Evolutionary conservation across 2,113 vertebrate species (phyloP), one percentile per base, ranked within the genome.

Genomic region (Prinia subflava): DNA sequence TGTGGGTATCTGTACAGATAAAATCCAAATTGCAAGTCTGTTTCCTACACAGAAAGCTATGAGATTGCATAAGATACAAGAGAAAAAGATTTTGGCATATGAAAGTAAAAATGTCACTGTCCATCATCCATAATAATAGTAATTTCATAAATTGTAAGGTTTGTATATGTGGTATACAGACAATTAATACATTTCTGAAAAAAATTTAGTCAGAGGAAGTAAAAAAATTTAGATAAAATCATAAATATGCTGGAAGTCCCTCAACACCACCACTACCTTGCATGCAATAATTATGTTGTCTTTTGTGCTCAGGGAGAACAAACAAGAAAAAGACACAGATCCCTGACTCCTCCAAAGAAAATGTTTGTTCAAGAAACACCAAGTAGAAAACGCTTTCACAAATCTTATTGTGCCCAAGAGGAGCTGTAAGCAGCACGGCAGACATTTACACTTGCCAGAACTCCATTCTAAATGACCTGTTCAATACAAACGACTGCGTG

Each of bases 321-420:
- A 96, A 94, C 90, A 83, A 94, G 62, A 46, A 79, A 94, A 84
- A 94, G 47, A 90, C 69, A 95, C 69, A 80, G 33, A 89, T 91
- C 65, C 53, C 53, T 4, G 41, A 82, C 37, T 93, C 57, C 68
- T 95, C 86, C 83, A 91, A 96, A 78, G 86, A 93, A 97, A 96
- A 93, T 94, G 90, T 92, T 97, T 96, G 92, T 35, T 97, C 95
- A 96, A 69, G 93, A 87, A 94, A 96, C 88, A 95, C 80, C 63
- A 95, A 95, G 83, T 60, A 95, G 77, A 89, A 95, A 96, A 93
- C 83, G 91, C 87, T 96, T 97, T 92, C 92, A 94, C 90, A 81
- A 89, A 87, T 91, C 90, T 95, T 96, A 96, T 94, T 95, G 95
- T 87, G 95, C 95, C 94, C 94, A 89, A 92, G 92, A 97, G 95